These are phyloP conservation scores for Lysandra coridon DNA, from an alignment of 2,888 invertebrate genomes.

Conservation along the genomic window DNA sequence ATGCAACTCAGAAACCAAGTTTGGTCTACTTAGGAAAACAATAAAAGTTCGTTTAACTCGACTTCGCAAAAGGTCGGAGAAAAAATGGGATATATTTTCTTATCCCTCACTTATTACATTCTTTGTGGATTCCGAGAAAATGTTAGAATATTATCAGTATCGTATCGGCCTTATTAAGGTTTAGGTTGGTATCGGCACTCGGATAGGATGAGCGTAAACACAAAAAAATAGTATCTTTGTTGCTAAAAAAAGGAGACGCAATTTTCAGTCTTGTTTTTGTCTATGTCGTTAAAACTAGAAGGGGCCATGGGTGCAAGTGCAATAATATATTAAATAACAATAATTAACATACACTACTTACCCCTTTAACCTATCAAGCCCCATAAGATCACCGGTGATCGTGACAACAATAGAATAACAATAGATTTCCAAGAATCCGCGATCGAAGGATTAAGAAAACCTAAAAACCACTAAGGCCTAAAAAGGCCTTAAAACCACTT, in stretches of 20 bases:
- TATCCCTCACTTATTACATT: constrained; percentile 22
- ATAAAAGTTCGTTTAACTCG: constrained; percentile 23
- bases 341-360: too few species aligned
- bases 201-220: not conserved
- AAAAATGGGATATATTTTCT: constrained; percentile 19
- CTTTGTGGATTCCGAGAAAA: constrained; percentile 5
- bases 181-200: not conserved
- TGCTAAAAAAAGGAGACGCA: not conserved
- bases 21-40: constrained; percentile 8
- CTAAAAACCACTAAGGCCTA: too few species aligned
- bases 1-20: constrained; percentile 14
- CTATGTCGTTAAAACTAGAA: not conserved
- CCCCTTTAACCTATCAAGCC: too few species aligned
- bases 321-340: too few species aligned
- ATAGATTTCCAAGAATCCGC: too few species aligned
- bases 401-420: too few species aligned
- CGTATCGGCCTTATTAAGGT: not conserved
- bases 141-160: constrained; percentile 14
- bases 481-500: too few species aligned
- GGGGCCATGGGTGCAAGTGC: not conserved
- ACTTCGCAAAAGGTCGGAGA: not conserved
- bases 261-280: not conserved
- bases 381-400: too few species aligned
- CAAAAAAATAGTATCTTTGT: not conserved
- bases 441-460: too few species aligned